Evolutionary conservation across 2,888 invertebrate species (phyloP), one percentile per base, ranked within the genome.

Genomic region (Troides aeacus): DNA sequence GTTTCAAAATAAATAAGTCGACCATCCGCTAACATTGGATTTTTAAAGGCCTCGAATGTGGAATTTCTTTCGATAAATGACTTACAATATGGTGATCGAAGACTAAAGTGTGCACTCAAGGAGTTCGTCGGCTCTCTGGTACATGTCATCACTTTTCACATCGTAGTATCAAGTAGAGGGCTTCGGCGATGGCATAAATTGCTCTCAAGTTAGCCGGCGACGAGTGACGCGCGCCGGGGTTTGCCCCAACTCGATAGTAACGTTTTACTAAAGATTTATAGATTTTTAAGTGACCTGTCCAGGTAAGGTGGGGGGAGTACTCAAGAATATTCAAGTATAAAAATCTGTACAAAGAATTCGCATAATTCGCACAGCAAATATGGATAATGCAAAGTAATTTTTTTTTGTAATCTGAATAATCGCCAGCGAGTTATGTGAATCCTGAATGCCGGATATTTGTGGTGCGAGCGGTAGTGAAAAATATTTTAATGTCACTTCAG

Each of bases 341-440:
- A 63, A 67, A 69, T 64, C 60, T 68, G 42, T 23, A 66, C 73
- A 73, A 76, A 77, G 83, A 82, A 86, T 84, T 88, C 87, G 86
- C 87, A 85, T 82, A 85, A 84, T 76, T 84, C 86, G 87, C 88
- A 83, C 71, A 83, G 85, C 85, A 79, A 76, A 77, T 66, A 75
- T 62, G 21, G 75, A 74, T 75, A 72, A 75, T 69, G 73, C 72
- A 73, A 73, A 67, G 74, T 72, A 73, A 71, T 76, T 46, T 64
- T 72, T 57, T 61, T 68, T 56, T 23, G 42, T 62, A 63, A 21
- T 18, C 65, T n/a, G 23, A 74, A 76, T 74, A 68, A 79, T 85
- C 88, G 86, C 87, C 79, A 86, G 89, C 88, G 85, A 85, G 79
- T 83, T 86, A 89, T 86, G 87, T 91, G 89, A 90, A 90, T 90